A percentile compares a stretch with the other conserved stretches of the same genome.
Evolutionary conservation across 2,888 invertebrate species (phyloP).

Genomic region (Cacoxenus indagator): DNA sequence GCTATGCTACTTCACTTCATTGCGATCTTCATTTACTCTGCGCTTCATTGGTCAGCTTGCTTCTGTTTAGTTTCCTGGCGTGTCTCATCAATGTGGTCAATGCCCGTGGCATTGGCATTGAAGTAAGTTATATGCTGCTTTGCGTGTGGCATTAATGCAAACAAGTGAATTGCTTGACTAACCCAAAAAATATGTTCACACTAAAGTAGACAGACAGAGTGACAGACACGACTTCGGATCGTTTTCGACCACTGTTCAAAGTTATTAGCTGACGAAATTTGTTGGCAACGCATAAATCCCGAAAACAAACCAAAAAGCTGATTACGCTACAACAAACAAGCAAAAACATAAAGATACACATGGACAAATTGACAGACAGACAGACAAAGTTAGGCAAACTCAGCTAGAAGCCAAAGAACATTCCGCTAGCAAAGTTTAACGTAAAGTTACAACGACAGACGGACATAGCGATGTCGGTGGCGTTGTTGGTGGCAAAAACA

Average conservation of each 20-base stretch:
- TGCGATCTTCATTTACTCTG: background rate
- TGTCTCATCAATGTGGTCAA: too few species aligned
- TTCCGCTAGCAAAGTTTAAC: background rate
- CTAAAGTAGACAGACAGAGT: background rate
- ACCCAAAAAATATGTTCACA: background rate
- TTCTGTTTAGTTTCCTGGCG: too few species aligned
- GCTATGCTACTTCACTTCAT: background rate
- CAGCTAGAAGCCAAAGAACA: background rate
- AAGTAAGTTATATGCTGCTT: background rate
- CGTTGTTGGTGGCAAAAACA: background rate
- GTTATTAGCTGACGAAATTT: constrained; percentile 59
- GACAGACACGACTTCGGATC: background rate
- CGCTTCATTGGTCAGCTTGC: background rate
- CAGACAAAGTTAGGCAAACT: constrained; percentile 15
- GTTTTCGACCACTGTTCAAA: background rate
- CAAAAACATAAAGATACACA: background rate
- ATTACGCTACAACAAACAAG: constrained; percentile 40
- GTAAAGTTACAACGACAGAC: background rate
- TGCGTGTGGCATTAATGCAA: background rate
- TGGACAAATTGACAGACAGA: background rate
- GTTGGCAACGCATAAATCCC: constrained; percentile 42
- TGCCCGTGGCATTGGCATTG: background rate
- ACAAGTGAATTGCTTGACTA: constrained; percentile 4
- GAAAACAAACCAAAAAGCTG: constrained; percentile 51
- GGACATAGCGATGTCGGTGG: background rate